Percentiles rank a stretch among this genome's conserved stretches.
These are phyloP conservation scores for Torymus tubicola DNA, from an alignment of 2,888 invertebrate species.

Conservation along the genomic window DNA sequence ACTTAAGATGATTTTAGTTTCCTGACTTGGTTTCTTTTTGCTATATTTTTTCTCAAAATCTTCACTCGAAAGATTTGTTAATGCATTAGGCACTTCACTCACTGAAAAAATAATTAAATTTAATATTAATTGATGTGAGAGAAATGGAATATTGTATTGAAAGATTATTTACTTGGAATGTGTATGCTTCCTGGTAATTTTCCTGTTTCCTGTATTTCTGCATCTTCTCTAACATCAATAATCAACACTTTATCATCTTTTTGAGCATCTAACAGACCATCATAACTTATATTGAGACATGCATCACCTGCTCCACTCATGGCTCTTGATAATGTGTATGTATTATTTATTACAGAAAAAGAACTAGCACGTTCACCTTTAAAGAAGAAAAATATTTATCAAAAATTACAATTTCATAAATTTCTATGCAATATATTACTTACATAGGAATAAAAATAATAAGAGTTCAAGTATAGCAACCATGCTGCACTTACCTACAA, in stretches of 20 bases:
- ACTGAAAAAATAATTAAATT: conserved; percentile 75
- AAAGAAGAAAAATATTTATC: background rate
- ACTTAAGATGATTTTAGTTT: conserved; percentile 82
- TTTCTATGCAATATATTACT: too few relatives aligned
- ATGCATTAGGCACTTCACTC: conserved; percentile 76
- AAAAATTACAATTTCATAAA: too few relatives aligned
- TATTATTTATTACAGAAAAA: background rate
- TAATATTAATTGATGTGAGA: conserved; percentile 16
- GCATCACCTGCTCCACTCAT: conserved; percentile 62
- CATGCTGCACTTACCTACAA: conserved; percentile 19
- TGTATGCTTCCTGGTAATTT: conserved; percentile 85
- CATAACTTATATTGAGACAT: conserved; percentile 63
- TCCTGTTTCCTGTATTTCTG: conserved; percentile 84
- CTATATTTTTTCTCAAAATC: conserved; percentile 80
- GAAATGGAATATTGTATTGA: background rate
- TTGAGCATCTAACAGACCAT: conserved; percentile 73
- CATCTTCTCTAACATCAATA: conserved; percentile 87
- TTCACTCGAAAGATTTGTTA: conserved; percentile 77
- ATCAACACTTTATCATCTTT: conserved; percentile 78
- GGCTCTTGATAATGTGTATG: conserved; percentile 30
- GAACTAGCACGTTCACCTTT: background rate
- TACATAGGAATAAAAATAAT: too few relatives aligned
- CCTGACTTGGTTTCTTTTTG: conserved; percentile 79
- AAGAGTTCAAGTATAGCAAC: too few relatives aligned
- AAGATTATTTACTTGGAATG: conserved; percentile 82